Evolutionary conservation across 2,797 vertebrate genomes (phyloP).

Genomic region (Danio aesculapii): DNA sequence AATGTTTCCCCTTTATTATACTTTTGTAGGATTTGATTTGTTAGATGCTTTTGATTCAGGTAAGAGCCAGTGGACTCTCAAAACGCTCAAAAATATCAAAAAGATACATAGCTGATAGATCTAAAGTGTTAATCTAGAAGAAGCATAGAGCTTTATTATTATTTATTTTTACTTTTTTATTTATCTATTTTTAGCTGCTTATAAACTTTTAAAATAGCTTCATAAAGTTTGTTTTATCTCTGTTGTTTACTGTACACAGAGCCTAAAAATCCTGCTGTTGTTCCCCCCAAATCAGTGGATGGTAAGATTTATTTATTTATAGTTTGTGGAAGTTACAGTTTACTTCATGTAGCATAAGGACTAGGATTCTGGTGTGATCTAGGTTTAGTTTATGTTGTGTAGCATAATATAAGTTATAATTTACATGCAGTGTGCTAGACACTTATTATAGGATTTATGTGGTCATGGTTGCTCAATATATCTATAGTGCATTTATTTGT

Average conservation of each 20-base stretch:
- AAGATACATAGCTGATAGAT: too few relatives aligned
- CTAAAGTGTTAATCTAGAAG: too few relatives aligned
- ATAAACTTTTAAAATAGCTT: too few relatives aligned
- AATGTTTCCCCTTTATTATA: background rate
- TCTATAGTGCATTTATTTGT: background rate
- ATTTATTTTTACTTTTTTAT: too few relatives aligned
- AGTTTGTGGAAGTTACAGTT: too few relatives aligned
- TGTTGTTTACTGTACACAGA: constrained; percentile 7
- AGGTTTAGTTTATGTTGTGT: background rate
- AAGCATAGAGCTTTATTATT: too few relatives aligned
- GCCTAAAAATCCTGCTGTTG: constrained; percentile 43
- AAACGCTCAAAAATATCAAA: background rate
- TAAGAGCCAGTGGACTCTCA: background rate
- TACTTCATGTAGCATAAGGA: too few relatives aligned
- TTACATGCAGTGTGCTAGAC: background rate
- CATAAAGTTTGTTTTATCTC: too few relatives aligned
- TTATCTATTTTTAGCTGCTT: too few relatives aligned
- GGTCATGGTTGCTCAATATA: background rate
- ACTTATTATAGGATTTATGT: background rate
- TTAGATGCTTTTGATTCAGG: constrained; percentile 40
- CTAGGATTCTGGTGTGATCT: background rate
- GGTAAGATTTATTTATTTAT: background rate
- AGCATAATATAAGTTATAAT: background rate
- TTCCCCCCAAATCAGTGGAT: constrained; percentile 38
- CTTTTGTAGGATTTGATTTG: constrained; percentile 44